phyloP scores from a whole-genome alignment of 1,140 invertebrate genomes.

The Drosophila yakuba region DNA sequence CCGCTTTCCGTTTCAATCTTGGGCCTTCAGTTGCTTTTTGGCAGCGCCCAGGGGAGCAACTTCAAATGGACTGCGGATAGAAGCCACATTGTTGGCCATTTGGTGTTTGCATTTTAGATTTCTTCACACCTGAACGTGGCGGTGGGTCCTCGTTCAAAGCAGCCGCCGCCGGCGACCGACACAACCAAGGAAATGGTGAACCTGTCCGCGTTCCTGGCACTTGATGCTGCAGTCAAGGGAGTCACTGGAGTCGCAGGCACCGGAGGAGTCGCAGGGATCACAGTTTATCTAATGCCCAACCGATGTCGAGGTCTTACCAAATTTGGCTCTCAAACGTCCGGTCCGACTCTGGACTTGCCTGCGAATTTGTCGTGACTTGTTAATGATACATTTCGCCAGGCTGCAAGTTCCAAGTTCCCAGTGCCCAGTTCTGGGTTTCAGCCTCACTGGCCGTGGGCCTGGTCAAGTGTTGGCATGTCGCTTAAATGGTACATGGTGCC shows the following conservation, averaged over 20 bases:
- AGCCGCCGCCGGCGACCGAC: conserved; percentile 58
- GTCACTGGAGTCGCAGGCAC: conserved; percentile 8
- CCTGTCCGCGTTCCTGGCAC: conserved; percentile 70
- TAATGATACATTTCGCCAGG: conserved; percentile 74
- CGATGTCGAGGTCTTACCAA: conserved; percentile 62
- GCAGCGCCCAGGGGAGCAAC: conserved; percentile 73
- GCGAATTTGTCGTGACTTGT: conserved; percentile 83
- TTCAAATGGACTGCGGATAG: conserved; percentile 67
- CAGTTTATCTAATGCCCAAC: conserved; percentile 78
- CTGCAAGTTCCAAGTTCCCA: conserved; percentile 8
- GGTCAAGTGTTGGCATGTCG: conserved; percentile 81
- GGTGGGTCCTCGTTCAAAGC: conserved; percentile 78
- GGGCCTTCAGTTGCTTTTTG: conserved; percentile 48
- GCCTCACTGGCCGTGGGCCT: conserved; percentile 39
- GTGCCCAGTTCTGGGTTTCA: background rate
- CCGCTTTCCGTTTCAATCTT: conserved; percentile 48
- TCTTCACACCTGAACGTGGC: conserved; percentile 70
- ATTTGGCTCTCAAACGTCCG: conserved; percentile 77
- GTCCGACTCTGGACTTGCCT: conserved; percentile 13
- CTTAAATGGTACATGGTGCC: conserved; percentile 78
- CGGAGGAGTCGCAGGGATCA: conserved; percentile 14
- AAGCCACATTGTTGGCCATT: conserved; percentile 25
- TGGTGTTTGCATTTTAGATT: conserved; percentile 82
- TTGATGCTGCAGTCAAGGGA: conserved; percentile 50
- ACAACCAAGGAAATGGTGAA: conserved; percentile 43